phyloP scores from a whole-genome alignment of 1,140 invertebrate species.

The Leptinotarsa defecta region DNA sequence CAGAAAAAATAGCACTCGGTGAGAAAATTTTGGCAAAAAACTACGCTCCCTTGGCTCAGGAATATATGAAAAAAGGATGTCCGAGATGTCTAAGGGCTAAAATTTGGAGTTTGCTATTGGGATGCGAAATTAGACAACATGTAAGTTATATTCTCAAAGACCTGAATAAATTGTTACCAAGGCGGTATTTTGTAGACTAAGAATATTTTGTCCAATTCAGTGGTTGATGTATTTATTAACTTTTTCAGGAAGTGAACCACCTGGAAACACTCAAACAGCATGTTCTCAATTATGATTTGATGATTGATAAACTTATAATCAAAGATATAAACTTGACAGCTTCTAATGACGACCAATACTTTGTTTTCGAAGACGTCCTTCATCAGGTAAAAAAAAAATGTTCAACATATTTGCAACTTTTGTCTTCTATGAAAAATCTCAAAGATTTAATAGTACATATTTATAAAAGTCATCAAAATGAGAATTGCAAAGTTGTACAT shows the following conservation, averaged over 20 bases:
- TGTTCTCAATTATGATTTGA: constrained; percentile 87
- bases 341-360: constrained; percentile 96
- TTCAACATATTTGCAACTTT: too few species aligned
- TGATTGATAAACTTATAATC: constrained; percentile 92
- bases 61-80: constrained; percentile 85
- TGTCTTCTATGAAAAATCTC: too few species aligned
- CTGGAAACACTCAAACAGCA: constrained; percentile 82
- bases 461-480: too few species aligned
- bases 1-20: constrained; percentile 68
- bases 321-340: constrained; percentile 96
- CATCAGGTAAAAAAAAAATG: constrained; percentile 74
- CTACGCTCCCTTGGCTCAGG: constrained; percentile 76
- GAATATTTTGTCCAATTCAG: too few species aligned
- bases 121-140: constrained; percentile 66
- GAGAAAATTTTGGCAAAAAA: constrained; percentile 69
- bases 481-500: too few species aligned
- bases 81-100: constrained; percentile 75
- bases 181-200: too few species aligned
- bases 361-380: constrained; percentile 95
- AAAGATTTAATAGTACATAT: too few species aligned
- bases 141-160: constrained; percentile 30
- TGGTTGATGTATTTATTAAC: neutral
- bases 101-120: constrained; percentile 83
- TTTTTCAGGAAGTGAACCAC: constrained; percentile 76
- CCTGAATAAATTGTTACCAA: too few species aligned